Evolutionary conservation across 1,140 invertebrate species (phyloP).

Genomic region (Helicorthomorpha holstii): DNA sequence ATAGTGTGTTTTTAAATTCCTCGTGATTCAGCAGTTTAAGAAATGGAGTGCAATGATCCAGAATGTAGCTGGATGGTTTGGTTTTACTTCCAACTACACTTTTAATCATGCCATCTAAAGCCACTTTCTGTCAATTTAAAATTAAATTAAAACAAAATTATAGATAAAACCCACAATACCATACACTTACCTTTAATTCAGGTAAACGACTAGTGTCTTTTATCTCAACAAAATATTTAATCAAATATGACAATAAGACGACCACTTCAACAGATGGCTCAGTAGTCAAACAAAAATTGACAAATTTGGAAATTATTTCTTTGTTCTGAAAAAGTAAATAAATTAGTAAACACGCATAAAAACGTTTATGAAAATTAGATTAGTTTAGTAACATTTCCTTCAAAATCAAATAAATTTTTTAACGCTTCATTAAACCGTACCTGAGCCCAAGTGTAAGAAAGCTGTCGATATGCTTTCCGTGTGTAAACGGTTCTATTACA

Average conservation of each 20-base stretch:
- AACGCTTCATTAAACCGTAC: slow-evolving; percentile 1
- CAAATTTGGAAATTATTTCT: too few relatives aligned
- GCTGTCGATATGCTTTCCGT: slow-evolving; percentile 17
- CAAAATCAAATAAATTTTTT: not conserved
- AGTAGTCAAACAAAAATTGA: too few relatives aligned
- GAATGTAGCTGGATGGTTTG: slow-evolving; percentile 47
- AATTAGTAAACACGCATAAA: too few relatives aligned
- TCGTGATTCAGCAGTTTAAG: slow-evolving; percentile 43
- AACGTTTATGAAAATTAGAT: too few relatives aligned
- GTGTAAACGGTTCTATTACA: not conserved
- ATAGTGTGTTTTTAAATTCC: slow-evolving; percentile 53
- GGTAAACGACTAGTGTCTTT: slow-evolving; percentile 8
- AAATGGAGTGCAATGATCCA: slow-evolving; percentile 43
- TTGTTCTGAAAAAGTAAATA: too few relatives aligned
- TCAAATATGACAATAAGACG: not conserved
- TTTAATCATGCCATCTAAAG: too few relatives aligned
- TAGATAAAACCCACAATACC: too few relatives aligned
- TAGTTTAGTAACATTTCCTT: not conserved
- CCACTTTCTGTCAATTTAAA: too few relatives aligned
- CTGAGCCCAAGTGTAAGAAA: slow-evolving; percentile 33
- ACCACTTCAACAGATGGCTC: not conserved
- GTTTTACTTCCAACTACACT: slow-evolving; percentile 59
- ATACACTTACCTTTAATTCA: slow-evolving; percentile 30
- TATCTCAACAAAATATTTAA: slow-evolving; percentile 1
- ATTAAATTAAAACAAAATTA: too few relatives aligned